A percentile compares a stretch with the other conserved stretches of the same genome.
Evolutionary conservation across 2,888 invertebrate genomes (phyloP).

Genomic region (Siphonodentalium dalli): DNA sequence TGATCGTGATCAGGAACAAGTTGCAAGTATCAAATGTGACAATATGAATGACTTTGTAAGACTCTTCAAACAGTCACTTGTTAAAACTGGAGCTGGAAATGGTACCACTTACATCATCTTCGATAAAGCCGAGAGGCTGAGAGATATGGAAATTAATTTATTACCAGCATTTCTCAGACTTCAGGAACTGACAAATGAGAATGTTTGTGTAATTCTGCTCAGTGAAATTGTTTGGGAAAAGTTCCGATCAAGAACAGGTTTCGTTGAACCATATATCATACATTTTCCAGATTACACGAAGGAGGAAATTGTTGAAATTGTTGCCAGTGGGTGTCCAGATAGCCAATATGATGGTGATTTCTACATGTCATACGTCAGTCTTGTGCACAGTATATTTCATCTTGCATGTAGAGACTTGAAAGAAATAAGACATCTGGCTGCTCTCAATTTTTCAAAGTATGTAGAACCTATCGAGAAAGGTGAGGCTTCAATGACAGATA

Average conservation of each 20-base stretch:
- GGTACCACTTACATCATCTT: conserved; percentile 68
- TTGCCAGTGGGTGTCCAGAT: conserved; percentile 56
- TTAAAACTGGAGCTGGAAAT: conserved; percentile 33
- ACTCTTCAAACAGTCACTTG: conserved; percentile 36
- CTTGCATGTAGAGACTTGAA: conserved; percentile 84
- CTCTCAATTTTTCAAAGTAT: conserved; percentile 75
- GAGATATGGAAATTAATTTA: conserved; percentile 78
- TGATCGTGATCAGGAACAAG: conserved; percentile 26
- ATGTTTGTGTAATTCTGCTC: conserved; percentile 79
- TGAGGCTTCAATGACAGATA: conserved; percentile 73
- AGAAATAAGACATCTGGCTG: conserved; percentile 78
- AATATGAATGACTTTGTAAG: conserved; percentile 62
- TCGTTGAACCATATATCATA: conserved; percentile 76
- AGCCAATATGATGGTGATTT: conserved; percentile 65
- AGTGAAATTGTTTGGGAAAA: conserved; percentile 84
- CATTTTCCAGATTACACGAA: conserved; percentile 84
- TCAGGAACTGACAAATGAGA: conserved; percentile 76
- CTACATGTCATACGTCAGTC: conserved; percentile 80
- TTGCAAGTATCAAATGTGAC: conserved; percentile 49
- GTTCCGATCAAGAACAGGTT: conserved; percentile 76
- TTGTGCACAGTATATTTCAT: conserved; percentile 85
- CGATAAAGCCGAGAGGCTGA: conserved; percentile 82
- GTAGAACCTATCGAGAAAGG: conserved; percentile 78
- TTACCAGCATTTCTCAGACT: conserved; percentile 77
- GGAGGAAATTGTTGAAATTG: conserved; percentile 70